Evolutionary conservation across 2,888 invertebrate species (phyloP).

Genomic region (Aphodius sticticus): DNA sequence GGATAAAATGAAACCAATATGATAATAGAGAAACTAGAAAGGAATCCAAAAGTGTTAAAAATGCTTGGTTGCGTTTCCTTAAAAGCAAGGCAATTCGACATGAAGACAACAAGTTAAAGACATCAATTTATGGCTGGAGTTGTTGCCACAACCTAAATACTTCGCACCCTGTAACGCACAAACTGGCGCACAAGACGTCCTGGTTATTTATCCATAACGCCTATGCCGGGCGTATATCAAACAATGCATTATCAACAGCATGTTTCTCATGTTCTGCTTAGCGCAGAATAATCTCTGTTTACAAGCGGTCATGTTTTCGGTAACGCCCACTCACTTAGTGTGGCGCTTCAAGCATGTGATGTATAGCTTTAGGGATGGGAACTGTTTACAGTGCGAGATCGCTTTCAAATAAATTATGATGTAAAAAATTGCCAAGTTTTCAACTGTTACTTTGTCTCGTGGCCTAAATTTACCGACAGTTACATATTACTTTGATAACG

Average conservation of each 20-base stretch:
- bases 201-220: not conserved
- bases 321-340: slow-evolving; percentile 4
- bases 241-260: not conserved
- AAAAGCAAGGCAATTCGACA: not conserved
- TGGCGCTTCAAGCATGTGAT: not conserved
- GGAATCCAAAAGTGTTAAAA: too few species aligned
- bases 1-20: too few species aligned
- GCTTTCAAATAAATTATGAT: not conserved
- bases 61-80: too few species aligned
- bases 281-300: slow-evolving; percentile 4
- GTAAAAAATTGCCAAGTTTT: slow-evolving; percentile 4
- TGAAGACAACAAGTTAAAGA: not conserved
- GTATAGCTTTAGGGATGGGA: not conserved
- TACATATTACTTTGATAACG: not conserved
- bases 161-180: not conserved
- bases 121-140: not conserved
- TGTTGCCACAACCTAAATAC: slow-evolving; percentile 4
- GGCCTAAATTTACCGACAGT: not conserved
- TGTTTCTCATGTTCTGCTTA: slow-evolving; percentile 4
- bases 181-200: not conserved
- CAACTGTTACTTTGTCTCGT: slow-evolving; percentile 4
- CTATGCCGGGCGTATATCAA: not conserved
- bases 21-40: too few species aligned
- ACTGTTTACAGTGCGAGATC: not conserved
- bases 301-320: not conserved